Evolutionary conservation across 2,113 vertebrate genomes (phyloP), one percentile per base, ranked within the genome.

Genomic region (Arothron firmamentum): DNA sequence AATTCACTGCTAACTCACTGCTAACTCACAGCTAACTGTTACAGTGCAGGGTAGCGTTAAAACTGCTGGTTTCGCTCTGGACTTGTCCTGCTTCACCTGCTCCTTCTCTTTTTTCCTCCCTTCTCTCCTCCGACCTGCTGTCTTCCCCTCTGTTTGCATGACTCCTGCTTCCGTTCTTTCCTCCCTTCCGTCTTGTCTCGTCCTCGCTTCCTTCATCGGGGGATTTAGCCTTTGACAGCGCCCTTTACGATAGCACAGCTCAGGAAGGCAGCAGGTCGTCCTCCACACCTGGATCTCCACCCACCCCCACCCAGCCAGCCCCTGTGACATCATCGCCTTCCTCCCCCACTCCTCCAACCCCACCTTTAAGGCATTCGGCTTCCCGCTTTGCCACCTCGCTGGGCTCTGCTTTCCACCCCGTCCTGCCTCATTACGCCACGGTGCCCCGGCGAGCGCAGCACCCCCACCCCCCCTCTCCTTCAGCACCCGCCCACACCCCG

Each of bases 321-420:
- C 72, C 88, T 0, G 82, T 77, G 23, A 86, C 92, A 49, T 81
- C 90, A 28, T 92, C 89, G 23, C 88, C 92, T 77, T 88, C 93
- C 67, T 88, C 91, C 72, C 82, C 92, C 63, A 89, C 95, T 16
- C 96, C 96, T 74, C 97, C 97, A 9, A 96, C 97, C 64, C 96
- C 96, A 9, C 96, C 97, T 41, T 89, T 97, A 62, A 92, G 96
- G 62, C 95, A 99, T 88, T 93, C 96, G 1, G 96, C 95, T 59
- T 96, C 97, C 64, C 93, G 96, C 75, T 99, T 98, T 69, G 95
- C 97, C 87, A 96, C 96, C 52, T 98, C 96, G 12, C 85, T 98
- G 41, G 94, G 97, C 76, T 99, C 97, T 43, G 97, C 97, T 90
- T 99, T 99, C 88, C 97, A 98, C 85, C 96, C 97, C 0, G 96